A percentile compares a stretch with the other conserved stretches of the same genome.
Evolutionary conservation across 1,140 invertebrate species (phyloP).

Genomic region (Euura saliciscinereae): DNA sequence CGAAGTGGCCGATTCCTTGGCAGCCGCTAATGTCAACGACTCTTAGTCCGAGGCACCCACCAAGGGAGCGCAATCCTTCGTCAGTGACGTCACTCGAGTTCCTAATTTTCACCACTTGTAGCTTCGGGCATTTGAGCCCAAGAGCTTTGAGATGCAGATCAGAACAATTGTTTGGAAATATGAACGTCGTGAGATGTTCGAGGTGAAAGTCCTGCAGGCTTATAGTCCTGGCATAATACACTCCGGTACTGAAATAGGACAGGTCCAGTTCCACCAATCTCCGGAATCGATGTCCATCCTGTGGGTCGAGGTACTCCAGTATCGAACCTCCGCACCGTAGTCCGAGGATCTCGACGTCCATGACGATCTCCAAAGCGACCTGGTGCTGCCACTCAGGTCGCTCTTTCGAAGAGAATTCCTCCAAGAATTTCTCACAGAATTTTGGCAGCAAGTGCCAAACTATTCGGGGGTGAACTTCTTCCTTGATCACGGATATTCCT

Average conservation of each 20-base stretch:
- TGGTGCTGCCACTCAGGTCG: background rate
- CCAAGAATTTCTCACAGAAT: background rate
- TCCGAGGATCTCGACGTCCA: background rate
- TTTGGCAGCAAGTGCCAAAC: background rate
- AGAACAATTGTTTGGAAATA: background rate
- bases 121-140: background rate
- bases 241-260: background rate
- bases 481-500: background rate
- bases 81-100: background rate
- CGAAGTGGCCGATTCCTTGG: background rate
- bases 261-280: background rate
- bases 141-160: background rate
- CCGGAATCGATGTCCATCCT: background rate
- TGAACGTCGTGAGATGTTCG: background rate
- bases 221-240: background rate
- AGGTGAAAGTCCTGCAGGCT: background rate
- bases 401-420: background rate
- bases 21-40: background rate
- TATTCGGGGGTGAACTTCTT: background rate
- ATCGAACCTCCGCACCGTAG: background rate
- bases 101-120: background rate
- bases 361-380: background rate
- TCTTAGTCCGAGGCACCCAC: background rate
- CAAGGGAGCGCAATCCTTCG: background rate
- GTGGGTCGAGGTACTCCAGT: background rate